Evolutionary conservation across 2,888 invertebrate genomes (phyloP), one percentile per base, ranked within the genome.

Genomic region (Caenorhabditis zanzibari): DNA sequence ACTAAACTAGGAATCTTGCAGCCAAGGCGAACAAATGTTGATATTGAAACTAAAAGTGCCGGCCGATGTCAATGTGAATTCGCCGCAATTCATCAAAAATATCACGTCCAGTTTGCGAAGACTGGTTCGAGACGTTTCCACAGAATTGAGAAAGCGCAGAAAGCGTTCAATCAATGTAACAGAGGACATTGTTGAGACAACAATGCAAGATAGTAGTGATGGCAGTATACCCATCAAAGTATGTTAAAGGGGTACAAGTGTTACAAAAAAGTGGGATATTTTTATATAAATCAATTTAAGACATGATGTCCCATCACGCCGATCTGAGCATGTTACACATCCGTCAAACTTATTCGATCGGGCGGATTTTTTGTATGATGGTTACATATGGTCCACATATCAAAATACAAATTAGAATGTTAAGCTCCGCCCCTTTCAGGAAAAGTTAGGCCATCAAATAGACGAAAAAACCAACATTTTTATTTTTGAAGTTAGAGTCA

Each of bases 41-140:
- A 58, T 83, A 12, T 54, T 83, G 9, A 83, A 75, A 75, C 52
- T 83, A 64, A 44, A 76, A 58, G 72, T 83, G 2, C 83, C 83
- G 0, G 75, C 75, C 22, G 72, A 68, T 28, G 41, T 83, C 16
- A 52, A 80, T 41, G 75, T 75, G 1, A 54, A 71, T 49, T 75
- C 75, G 16, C n/a, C 44, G 9, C 59, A 83, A 44, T 83, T 83
- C 54, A 38, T 68, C 10, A 68, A 26, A 41, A 83, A 80, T n/a
- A 56, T 83, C 16, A 80, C 80, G 19, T 32, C 41, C 24, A 83
- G 80, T 54, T 49, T 83, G 47, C 49, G 58, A 38, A 19, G 75
- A 47, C 49, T 83, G n/a, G 75, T 80, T 47, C 41, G 66, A 47
- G 64, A 80, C 26, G 69, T 75, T 12, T 44, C 41, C 24, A 47